Evolutionary conservation across 2,113 vertebrate genomes (phyloP), one percentile per base, ranked within the genome.

Genomic region (Pelmatolapia mariae): DNA sequence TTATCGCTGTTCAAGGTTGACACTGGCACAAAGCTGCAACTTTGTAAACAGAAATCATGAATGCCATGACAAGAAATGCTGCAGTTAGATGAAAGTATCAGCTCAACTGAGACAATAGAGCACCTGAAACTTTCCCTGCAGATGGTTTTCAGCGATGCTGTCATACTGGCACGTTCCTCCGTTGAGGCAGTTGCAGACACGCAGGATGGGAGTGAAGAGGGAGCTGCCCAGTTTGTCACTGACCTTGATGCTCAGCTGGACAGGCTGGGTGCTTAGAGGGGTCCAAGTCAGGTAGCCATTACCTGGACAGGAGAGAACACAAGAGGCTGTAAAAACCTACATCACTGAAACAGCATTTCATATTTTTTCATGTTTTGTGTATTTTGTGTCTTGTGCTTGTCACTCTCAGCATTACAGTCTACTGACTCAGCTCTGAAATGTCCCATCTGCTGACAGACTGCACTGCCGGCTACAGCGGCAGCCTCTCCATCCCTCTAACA

Each of bases 121-220:
- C 89, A 97, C 97, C 97, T 97, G 97, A 86, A 97, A 97, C 88
- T 92, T 97, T 84, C 96, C 96, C 82, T 95, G 86, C 79, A 86
- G 88, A 61, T 96, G 92, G 91, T 92, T 97, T 84, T 97, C 94
- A 2, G 63, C 78, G 15, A 96, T 26, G 86, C 91, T 96, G 86
- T 94, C 87, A 22, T 95, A 97, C 89, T 96, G 95, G 84, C 97
- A 97, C 68, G 91, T 93, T 61, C 97, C 97, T 76, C 96, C 96
- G 8, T 97, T 97, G 53, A 96, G 86, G 84, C 97, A 97, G 94
- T 92, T 96, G 84, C 97, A 97, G 56, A 97, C 84, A 18, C 93
- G 95, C 40, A 97, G 90, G 53, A 94, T 90, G 11, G 96, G 97
- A 15, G 78, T 95, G 88, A 97, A 94, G 50, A 97, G 45, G 15